Evolutionary conservation across 2,113 vertebrate genomes (phyloP).

Genomic region (Scomber scombrus): DNA sequence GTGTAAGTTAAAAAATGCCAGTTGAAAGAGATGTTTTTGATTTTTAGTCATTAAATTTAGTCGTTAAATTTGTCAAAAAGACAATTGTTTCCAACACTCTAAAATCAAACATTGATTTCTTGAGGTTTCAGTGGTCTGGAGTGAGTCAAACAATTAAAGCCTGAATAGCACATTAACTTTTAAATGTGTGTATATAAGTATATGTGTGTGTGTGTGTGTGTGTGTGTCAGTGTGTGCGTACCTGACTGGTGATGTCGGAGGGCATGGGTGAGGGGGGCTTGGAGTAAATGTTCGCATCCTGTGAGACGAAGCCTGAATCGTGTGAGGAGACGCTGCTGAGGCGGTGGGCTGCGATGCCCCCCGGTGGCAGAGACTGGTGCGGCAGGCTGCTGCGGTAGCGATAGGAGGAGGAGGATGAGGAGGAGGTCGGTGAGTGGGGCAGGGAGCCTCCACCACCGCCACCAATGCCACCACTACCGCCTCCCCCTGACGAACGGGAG

Average conservation of each 20-base stretch:
- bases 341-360: constrained; percentile 87
- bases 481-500: constrained; percentile 88
- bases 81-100: too few species aligned
- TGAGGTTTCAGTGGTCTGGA: too few species aligned
- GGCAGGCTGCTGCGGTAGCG: constrained; percentile 97
- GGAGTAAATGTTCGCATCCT: constrained; percentile 95
- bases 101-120: too few species aligned
- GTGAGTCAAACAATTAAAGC: too few species aligned
- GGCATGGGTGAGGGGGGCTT: constrained; percentile 98
- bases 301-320: constrained; percentile 97
- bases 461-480: constrained; percentile 58
- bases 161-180: neutral
- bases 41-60: neutral
- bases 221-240: constrained; percentile 55
- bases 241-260: constrained; percentile 98
- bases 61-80: too few species aligned
- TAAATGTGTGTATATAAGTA: neutral
- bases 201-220: neutral
- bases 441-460: constrained; percentile 80
- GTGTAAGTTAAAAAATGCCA: neutral
- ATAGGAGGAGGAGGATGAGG: constrained; percentile 88
- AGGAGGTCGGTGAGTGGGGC: constrained; percentile 87
- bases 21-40: neutral
- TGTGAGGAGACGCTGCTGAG: constrained; percentile 98
- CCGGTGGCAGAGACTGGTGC: constrained; percentile 86